Base-by-base conservation (phyloP, 2,113 vertebrate species). In the Alces alces region DNA sequence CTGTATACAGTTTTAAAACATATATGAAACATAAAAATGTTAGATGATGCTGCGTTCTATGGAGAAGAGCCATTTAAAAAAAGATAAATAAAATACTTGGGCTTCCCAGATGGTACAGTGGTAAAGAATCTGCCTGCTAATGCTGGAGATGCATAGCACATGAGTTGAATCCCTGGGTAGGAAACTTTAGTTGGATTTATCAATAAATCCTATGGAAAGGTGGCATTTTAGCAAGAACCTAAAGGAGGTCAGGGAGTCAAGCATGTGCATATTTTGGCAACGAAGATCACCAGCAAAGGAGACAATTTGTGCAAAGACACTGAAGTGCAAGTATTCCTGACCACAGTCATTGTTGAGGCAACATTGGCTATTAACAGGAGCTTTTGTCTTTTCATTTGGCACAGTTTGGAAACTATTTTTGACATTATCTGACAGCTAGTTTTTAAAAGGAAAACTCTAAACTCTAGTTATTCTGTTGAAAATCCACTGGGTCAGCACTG, bases 351-450 rank as follows among this genome's bases (percentile, higher is more conserved):
- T 61, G 5, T 2, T 27, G 10, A 16, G 36, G 23, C 39, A n/a
- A 7, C 0, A 23, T 1, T 19, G 4, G 33, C 21, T 43, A n/a
- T 6, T 39, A 36, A 16, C 11, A 21, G 14, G 5, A 7, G 45
- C 6, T 39, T 80, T 52, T 70, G 10, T 17, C 27, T 60, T 88
- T 55, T 50, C 28, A 27, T 7, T 33, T 21, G 43, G 14, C 23
- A 82, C 6, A 47, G 7, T 54, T 25, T 9, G 5, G 8, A 27
- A 70, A 83, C 43, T 43, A 54, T 52, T 58, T 60, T 27, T 52
- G 39, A n/a, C 7, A 25, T 36, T n/a, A 61, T 30, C 30, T 66
- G 50, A 57, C 23, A 13, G 45, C 30, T 25, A 86, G 13, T 17
- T 83, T 84, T 73, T 39, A 5, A 45, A 84, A 64, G 47, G 57